A percentile compares a stretch with the other conserved stretches of the same genome.
Evolutionary conservation across 2,113 vertebrate genomes (phyloP).

Genomic region (Aix galericulata): DNA sequence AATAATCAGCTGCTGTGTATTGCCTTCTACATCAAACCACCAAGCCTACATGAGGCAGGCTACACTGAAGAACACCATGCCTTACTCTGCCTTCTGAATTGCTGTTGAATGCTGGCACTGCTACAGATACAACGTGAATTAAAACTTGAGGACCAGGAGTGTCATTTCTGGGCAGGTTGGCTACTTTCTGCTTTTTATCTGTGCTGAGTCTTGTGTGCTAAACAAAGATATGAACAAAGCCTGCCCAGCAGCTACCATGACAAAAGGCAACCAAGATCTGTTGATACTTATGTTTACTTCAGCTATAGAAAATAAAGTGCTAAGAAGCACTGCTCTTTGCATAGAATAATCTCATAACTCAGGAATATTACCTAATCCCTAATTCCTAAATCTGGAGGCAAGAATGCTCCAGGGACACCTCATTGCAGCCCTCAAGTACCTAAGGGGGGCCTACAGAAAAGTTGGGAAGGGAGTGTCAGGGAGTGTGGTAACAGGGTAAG

Average conservation of each 20-base stretch:
- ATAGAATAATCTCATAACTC: background rate
- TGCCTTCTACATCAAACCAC: background rate
- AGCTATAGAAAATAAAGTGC: background rate
- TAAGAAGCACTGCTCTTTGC: background rate
- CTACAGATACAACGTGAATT: background rate
- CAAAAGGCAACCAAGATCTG: background rate
- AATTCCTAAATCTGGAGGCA: no score
- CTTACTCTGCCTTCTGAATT: background rate
- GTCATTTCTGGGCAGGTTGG: background rate
- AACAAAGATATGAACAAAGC: background rate
- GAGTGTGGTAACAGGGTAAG: no score
- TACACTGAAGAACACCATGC: fast-evolving
- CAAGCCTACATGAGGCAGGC: background rate
- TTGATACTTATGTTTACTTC: background rate
- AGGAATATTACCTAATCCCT: background rate
- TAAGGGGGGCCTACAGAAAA: no score
- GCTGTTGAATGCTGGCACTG: background rate
- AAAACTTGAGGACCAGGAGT: background rate
- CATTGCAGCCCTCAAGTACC: no score
- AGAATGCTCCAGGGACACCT: no score
- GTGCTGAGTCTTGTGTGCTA: no score
- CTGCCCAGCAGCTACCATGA: background rate
- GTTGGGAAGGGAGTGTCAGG: no score
- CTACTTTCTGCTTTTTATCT: no score
- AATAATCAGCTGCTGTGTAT: background rate